Conservation (phyloP, 2,113 vertebrate species). For the Notothenia rossii region DNA sequence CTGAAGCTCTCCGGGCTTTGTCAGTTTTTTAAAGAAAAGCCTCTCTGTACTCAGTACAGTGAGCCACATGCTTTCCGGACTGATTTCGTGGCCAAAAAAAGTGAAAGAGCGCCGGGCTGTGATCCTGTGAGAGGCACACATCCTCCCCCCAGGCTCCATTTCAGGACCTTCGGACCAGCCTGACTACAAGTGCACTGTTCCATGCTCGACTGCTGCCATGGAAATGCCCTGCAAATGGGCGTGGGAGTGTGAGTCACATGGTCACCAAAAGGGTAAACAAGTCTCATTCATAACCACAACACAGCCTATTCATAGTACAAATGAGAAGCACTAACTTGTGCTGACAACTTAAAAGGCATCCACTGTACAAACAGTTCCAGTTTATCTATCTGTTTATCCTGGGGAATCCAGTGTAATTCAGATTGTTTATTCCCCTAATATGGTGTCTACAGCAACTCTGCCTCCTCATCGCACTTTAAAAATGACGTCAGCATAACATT, state of each 20-base stretch:
- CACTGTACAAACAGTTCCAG: background rate
- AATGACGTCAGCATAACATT: constrained; percentile 59
- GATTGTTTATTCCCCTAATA: constrained; percentile 17
- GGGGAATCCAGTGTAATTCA: background rate
- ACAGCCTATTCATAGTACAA: constrained; percentile 61
- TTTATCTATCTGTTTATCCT: background rate
- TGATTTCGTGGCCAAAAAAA: constrained; percentile 64
- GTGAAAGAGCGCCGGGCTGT: constrained; percentile 55
- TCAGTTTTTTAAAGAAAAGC: constrained; percentile 48
- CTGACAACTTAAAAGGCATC: constrained; percentile 22
- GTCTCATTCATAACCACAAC: constrained; percentile 83
- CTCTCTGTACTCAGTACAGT: constrained; percentile 44
- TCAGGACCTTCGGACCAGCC: constrained; percentile 68
- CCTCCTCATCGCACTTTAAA: constrained; percentile 32
- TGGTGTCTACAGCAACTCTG: constrained; percentile 12
- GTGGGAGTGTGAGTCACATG: constrained; percentile 83
- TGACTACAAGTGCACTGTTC: constrained; percentile 69
- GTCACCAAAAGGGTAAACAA: constrained; percentile 83
- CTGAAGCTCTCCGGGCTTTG: constrained; percentile 44
- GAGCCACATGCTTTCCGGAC: constrained; percentile 51
- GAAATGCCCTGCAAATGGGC: constrained; percentile 79
- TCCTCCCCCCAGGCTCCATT: constrained; percentile 69
- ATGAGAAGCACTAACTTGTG: constrained; percentile 29
- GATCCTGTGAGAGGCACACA: constrained; percentile 58
- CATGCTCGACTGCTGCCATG: constrained; percentile 78